phyloP scores from a whole-genome alignment of 2,797 vertebrate genomes.

The Rhinella marina region DNA sequence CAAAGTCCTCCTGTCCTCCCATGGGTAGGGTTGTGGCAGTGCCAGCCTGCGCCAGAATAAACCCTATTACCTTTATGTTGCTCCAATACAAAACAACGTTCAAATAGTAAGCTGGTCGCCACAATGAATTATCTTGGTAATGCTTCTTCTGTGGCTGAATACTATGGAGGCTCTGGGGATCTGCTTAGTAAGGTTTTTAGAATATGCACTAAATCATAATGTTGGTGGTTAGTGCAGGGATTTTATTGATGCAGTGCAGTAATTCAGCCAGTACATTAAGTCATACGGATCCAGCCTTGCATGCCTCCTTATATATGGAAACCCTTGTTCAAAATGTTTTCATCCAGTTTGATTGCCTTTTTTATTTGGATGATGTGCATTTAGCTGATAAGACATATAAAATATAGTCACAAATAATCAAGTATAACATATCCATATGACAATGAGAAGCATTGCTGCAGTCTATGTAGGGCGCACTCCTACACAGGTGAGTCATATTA shows the following conservation, averaged over 20 bases:
- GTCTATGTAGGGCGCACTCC: no score
- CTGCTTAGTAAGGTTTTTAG: neutral
- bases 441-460: no score
- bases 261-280: neutral
- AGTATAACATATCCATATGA: no score
- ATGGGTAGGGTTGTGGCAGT: no score
- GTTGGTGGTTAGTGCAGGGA: neutral
- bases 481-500: no score
- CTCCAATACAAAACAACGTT: neutral
- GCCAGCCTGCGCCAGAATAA: no score
- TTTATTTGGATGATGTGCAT: neutral
- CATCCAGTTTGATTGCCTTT: neutral
- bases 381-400: neutral
- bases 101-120: neutral
- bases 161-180: neutral
- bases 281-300: neutral
- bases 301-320: neutral
- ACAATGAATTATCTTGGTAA: neutral
- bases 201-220: neutral
- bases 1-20: neutral
- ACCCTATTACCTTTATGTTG: no score
- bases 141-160: neutral
- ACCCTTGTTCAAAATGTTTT: no score
- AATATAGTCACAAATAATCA: neutral
- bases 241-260: conserved; percentile 7